Evolutionary conservation across 2,113 vertebrate genomes (phyloP).

Genomic region (Tragelaphus imberbis): DNA sequence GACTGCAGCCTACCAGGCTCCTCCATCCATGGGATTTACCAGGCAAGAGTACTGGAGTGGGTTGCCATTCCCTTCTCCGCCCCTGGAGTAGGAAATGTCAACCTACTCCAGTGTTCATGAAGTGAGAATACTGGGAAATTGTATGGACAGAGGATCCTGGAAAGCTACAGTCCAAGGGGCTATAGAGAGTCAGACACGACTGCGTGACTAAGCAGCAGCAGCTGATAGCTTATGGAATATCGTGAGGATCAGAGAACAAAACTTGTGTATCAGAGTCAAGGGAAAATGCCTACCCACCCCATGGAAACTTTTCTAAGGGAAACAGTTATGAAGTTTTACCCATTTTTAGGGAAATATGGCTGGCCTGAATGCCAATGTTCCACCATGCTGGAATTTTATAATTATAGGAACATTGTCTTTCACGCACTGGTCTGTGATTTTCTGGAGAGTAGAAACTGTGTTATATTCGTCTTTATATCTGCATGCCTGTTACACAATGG

Average conservation of each 20-base stretch:
- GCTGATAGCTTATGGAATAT: neutral
- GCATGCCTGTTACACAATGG: neutral
- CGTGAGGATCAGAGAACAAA: neutral
- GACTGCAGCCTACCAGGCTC: too few species aligned
- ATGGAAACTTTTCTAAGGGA: neutral
- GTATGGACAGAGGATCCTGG: neutral
- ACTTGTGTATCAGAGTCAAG: neutral
- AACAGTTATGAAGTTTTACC: neutral
- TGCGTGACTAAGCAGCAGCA: neutral
- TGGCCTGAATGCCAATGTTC: neutral
- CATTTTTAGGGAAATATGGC: neutral
- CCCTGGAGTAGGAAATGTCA: neutral
- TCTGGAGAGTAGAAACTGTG: neutral
- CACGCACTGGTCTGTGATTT: neutral
- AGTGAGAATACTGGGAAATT: neutral
- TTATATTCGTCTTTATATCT: neutral
- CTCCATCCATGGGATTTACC: too few species aligned
- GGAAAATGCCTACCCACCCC: neutral
- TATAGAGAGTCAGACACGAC: neutral
- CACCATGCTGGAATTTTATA: neutral
- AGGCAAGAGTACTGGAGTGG: too few species aligned
- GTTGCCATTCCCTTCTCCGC: too few species aligned
- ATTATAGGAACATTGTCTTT: neutral
- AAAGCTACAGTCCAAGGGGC: neutral
- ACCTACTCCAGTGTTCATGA: neutral